Base-by-base conservation (phyloP, 2,888 invertebrate genomes). In the Dorcus hopei region DNA sequence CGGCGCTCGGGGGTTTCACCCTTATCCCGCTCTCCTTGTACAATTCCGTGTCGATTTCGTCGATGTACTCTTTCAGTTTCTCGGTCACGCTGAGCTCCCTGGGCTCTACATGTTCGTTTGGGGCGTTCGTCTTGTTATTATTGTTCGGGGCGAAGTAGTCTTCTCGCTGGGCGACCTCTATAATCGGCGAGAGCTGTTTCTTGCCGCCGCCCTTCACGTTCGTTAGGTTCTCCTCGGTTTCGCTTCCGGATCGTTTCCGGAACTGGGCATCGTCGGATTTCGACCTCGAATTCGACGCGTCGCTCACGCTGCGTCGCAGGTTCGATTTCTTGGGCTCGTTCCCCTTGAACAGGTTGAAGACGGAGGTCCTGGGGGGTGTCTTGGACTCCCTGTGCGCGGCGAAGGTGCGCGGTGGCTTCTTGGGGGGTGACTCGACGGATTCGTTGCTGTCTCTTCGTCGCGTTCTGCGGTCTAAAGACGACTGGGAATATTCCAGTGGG, bases 131-230 rank as follows among this genome's bases (percentile, higher is more conserved):
- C 11, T 65, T 68, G 16, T 60, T 72, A 67, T 56, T 70, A 61
- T 49, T 58, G 45, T 40, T 60, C 33, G 56, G 33, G 6, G 49
- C n/a, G 65, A 87, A 88, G 69, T 87, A 88, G 71, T 89, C 88
- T 67, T 88, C 88, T 63, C 87, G 81, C 11, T 86, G 89, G 9
- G 87, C 84, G 62, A 87, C 86, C 77, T 91, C 91, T 64, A 91
- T 90, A 52, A 92, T 91, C 0, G 91, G 91, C 7, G 90, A 90
- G 16, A 92, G 74, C 70, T 89, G 91, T 57, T 86, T 81, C 71
- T 88, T 88, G 26, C 52, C 58, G 33, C 16, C 53, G 81, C 73
- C 62, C 83, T 83, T 64, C 60, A 63, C 19, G 52, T 61, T 62
- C 39, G 61, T 14, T 14, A 14, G 14, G 14, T 14, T 42, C 65